These are phyloP conservation scores for Romanogobio albipinnatus DNA, from an alignment of 2,113 vertebrate species.

Conservation along the genomic window DNA sequence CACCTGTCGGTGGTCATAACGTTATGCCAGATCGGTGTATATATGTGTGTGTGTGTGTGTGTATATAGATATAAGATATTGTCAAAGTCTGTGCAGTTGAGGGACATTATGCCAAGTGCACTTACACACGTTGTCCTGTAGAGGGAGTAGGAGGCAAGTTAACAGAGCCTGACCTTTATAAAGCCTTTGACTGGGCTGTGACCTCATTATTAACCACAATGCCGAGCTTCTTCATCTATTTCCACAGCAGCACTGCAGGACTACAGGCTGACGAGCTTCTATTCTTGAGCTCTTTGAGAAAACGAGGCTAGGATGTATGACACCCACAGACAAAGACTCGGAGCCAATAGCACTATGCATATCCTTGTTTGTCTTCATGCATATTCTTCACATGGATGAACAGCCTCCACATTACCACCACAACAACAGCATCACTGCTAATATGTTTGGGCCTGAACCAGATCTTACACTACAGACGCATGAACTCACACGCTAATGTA, in stretches of 20 bases:
- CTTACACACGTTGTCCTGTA: neutral
- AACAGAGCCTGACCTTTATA: neutral
- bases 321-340: neutral
- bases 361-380: neutral
- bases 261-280: neutral
- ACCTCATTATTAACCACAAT: conserved; percentile 24
- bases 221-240: neutral
- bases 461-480: neutral
- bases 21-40: too few relatives aligned
- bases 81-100: too few relatives aligned
- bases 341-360: neutral
- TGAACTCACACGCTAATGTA: neutral
- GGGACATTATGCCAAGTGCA: neutral
- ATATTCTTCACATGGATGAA: neutral
- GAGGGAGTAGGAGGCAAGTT: conserved; percentile 11
- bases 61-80: too few relatives aligned
- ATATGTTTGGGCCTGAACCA: neutral
- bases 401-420: neutral
- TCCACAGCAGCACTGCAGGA: neutral
- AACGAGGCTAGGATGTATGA: neutral
- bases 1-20: too few relatives aligned
- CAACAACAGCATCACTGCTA: neutral
- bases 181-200: conserved; percentile 22
- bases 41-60: too few relatives aligned
- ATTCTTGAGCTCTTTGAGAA: neutral